phyloP scores from a whole-genome alignment of 2,797 vertebrate genomes.

The Coluber constrictor region DNA sequence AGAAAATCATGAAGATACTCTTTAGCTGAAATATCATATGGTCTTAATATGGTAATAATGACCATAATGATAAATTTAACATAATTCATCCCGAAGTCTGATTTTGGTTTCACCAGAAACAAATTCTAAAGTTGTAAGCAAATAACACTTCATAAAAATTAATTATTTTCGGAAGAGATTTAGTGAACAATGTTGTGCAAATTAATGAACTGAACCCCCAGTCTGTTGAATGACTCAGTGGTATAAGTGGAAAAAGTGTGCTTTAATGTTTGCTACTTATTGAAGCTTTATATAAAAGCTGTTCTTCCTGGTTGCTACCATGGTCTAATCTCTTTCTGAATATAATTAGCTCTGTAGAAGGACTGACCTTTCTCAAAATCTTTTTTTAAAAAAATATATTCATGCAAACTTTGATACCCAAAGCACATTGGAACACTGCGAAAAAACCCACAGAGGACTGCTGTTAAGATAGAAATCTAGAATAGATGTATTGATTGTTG shows the following conservation, averaged over 20 bases:
- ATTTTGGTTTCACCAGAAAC: rapidly evolving
- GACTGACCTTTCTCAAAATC: conserved; percentile 72
- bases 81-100: rapidly evolving
- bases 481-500: background rate
- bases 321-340: conserved; percentile 67
- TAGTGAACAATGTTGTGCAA: background rate
- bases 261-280: conserved; percentile 14
- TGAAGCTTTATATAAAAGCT: conserved; percentile 21
- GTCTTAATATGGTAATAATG: rapidly evolving
- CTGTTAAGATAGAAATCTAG: background rate
- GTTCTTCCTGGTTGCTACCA: conserved; percentile 50
- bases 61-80: no score
- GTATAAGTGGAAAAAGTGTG: background rate
- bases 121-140: rapidly evolving
- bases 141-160: background rate
- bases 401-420: conserved; percentile 59
- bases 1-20: background rate
- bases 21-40: background rate
- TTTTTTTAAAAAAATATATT: conserved; percentile 73
- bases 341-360: conserved; percentile 73
- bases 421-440: conserved; percentile 8
- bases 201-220: conserved; percentile 1
- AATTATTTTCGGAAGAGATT: rapidly evolving
- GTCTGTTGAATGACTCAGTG: conserved; percentile 6
- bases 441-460: background rate